Conservation (phyloP, 2,888 invertebrate species). For the Ptilodon capucinus region DNA sequence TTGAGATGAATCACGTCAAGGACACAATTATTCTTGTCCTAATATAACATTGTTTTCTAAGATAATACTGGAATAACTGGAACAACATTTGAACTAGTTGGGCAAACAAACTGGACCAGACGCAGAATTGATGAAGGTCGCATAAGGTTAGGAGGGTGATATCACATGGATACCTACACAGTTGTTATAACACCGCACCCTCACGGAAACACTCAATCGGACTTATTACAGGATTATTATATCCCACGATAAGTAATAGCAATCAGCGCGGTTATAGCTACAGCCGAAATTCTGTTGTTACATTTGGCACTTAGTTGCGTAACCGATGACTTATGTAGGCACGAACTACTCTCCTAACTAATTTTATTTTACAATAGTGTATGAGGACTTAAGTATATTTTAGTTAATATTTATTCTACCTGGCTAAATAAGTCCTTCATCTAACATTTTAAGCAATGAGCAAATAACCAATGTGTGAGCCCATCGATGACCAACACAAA, state of each 20-base stretch:
- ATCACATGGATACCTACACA: background rate
- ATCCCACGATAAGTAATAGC: too few relatives aligned
- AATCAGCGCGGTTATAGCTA: too few relatives aligned
- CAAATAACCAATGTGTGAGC: constrained; percentile 41
- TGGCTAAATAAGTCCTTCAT: constrained; percentile 11
- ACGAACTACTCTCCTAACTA: background rate
- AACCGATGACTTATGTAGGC: too few relatives aligned
- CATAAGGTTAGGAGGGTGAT: background rate
- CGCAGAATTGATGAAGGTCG: background rate
- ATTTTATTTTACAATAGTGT: background rate
- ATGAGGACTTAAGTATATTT: background rate
- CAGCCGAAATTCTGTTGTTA: constrained; percentile 5
- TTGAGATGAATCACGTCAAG: background rate
- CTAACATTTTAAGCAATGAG: constrained; percentile 29
- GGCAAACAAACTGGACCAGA: constrained; percentile 19
- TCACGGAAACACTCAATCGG: background rate
- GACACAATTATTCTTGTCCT: background rate
- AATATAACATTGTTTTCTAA: constrained; percentile 11
- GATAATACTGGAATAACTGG: constrained; percentile 11
- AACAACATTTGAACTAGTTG: constrained; percentile 22
- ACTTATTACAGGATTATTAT: background rate
- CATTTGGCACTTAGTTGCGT: background rate
- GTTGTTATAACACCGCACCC: background rate
- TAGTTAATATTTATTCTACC: background rate
- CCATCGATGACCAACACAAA: constrained; percentile 35